Evolutionary conservation across 2,888 invertebrate genomes (phyloP), one percentile per base, ranked within the genome.

Genomic region (Argyresthia goedartella): DNA sequence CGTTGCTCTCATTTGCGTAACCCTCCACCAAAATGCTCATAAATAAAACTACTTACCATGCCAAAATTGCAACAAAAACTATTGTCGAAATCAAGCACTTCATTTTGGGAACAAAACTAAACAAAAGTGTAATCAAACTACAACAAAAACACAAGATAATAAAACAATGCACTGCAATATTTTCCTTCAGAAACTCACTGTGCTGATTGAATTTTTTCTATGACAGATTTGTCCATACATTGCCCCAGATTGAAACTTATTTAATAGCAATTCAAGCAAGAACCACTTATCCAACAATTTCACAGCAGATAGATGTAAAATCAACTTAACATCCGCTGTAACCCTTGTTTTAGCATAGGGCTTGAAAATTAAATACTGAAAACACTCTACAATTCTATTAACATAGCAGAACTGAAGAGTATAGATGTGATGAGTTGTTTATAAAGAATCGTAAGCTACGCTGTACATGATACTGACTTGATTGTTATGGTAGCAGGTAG

Each of bases 161-260:
- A 49, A 49, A 33, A 43, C 44, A 39, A 39, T 15, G 8, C 33
- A 41, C 14, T 4, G 11, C 34, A 9, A 11, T 33, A 25, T 33
- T 47, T 34, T 10, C 11, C 35, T 36, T 39, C 50, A 54, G 46
- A 55, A 62, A 81, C 81, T 82, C 70, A 84, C 81, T 76, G 69
- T 58, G 66, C 63, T 57, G 66, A 62, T 57, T 74, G 65, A 57
- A 78, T 69, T 69, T 81, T 81, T 68, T 70, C 86, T 60, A 76
- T 76, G 64, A 87, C 77, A 58, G 84, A 73, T 74, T 89, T 88
- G 77, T 89, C 88, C 77, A 89, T 87, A 73, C 90, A 90, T 84
- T 89, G 89, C 74, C 90, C 89, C 90, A 90, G 89, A 73, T 88
- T 88, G 75, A 66, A 65, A 44, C 4, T 43, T 4, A 14, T 13